Conservation (phyloP, 2,888 invertebrate species). For the Maniola hyperantus region DNA sequence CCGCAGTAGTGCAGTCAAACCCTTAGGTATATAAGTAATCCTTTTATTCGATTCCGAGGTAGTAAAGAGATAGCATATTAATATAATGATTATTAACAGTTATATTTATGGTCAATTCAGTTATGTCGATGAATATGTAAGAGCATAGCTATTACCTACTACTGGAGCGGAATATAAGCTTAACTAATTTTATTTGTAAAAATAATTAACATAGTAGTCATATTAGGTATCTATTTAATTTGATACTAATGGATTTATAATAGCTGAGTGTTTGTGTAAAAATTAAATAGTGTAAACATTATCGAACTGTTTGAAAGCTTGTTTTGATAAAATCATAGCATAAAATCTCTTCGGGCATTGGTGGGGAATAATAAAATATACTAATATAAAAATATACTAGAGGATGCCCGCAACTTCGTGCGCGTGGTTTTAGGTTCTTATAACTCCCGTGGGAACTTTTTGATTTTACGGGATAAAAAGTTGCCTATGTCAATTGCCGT, state of each 20-base stretch:
- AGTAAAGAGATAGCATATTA: slow-evolving; percentile 44
- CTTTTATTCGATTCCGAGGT: slow-evolving; percentile 39
- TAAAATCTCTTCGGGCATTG: too few species aligned
- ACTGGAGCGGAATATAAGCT: slow-evolving; percentile 12
- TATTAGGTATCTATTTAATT: not conserved
- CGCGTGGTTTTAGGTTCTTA: too few species aligned
- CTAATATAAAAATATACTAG: too few species aligned
- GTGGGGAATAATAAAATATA: too few species aligned
- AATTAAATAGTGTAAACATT: too few species aligned
- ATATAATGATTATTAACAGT: slow-evolving; percentile 44
- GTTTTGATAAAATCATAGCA: too few species aligned
- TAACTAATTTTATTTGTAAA: slow-evolving; percentile 13
- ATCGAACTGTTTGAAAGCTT: too few species aligned
- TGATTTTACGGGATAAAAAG: too few species aligned
- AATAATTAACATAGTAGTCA: slow-evolving; percentile 2
- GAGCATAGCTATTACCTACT: slow-evolving; percentile 21
- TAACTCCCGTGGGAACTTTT: too few species aligned
- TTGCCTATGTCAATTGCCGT: too few species aligned
- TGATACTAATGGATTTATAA: not conserved
- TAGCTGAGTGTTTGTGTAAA: not conserved
- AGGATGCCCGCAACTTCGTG: too few species aligned
- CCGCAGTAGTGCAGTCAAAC: not conserved
- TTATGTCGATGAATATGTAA: slow-evolving; percentile 35
- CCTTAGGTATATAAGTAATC: not conserved
- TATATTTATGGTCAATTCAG: slow-evolving; percentile 36